Evolutionary conservation across 2,113 vertebrate genomes (phyloP).

Genomic region (Eptatretus burgeri): DNA sequence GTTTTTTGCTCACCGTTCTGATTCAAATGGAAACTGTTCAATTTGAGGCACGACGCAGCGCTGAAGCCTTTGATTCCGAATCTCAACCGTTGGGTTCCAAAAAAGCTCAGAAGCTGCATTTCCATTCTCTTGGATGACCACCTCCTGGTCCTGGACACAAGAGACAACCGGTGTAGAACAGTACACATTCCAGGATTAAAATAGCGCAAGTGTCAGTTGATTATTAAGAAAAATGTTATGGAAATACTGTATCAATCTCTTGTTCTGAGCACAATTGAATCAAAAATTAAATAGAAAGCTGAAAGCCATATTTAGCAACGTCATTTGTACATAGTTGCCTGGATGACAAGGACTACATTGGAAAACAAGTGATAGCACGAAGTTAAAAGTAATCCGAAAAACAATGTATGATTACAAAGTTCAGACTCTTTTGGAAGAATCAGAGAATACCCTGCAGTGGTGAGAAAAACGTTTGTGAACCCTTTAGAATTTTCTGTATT

Average conservation of each 20-base stretch:
- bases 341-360: no score
- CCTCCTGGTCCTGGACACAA: conserved; percentile 59
- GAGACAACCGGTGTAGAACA: no score
- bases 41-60: conserved; percentile 57
- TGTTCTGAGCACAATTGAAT: not conserved
- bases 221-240: not conserved
- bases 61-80: conserved; percentile 43
- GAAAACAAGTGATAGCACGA: no score
- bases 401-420: no score
- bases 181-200: not conserved
- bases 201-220: not conserved
- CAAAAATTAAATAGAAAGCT: not conserved
- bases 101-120: conserved; percentile 47
- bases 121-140: conserved; percentile 80
- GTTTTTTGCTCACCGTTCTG: conserved; percentile 36
- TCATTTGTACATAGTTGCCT: not conserved
- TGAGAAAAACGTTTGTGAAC: no score
- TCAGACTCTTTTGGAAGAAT: no score
- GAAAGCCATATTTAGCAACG: not conserved
- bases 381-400: no score
- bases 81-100: conserved; percentile 63
- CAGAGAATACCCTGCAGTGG: no score
- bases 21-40: conserved; percentile 66
- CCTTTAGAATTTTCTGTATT: no score
- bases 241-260: not conserved